Conservation (phyloP, 2,797 vertebrate genomes). For the Sciaenops ocellatus region DNA sequence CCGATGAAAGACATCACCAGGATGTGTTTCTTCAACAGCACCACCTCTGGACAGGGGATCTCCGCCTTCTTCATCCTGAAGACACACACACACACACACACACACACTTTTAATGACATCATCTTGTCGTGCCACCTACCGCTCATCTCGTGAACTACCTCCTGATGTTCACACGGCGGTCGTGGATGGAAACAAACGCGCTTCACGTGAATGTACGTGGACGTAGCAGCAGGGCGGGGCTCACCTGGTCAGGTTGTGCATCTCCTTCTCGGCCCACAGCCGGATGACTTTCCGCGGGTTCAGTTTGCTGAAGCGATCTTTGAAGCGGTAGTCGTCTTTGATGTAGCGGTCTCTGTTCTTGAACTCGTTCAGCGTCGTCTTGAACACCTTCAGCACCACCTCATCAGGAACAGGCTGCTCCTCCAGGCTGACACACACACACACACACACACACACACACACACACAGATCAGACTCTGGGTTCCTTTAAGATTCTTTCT, state of each 20-base stretch:
- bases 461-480: background rate
- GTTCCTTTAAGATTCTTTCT: too few species aligned
- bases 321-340: slow-evolving; percentile 98
- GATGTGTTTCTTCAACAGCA: slow-evolving; percentile 95
- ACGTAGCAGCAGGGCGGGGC: too few species aligned
- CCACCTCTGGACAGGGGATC: slow-evolving; percentile 93
- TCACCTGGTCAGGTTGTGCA: slow-evolving; percentile 94
- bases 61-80: slow-evolving; percentile 93
- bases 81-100: background rate
- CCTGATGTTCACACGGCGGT: too few species aligned
- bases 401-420: slow-evolving; percentile 89
- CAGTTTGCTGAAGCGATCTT: slow-evolving; percentile 97
- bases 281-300: slow-evolving; percentile 97
- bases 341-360: slow-evolving; percentile 98
- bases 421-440: slow-evolving; percentile 77
- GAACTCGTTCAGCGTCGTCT: slow-evolving; percentile 98
- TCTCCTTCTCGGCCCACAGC: slow-evolving; percentile 99
- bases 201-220: too few species aligned
- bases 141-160: too few species aligned
- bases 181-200: too few species aligned
- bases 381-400: slow-evolving; percentile 97
- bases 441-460: background rate
- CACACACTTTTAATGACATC: background rate
- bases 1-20: slow-evolving; percentile 99
- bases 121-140: too few species aligned